Conservation (phyloP, 2,888 invertebrate genomes). For the Melanostoma scalare region DNA sequence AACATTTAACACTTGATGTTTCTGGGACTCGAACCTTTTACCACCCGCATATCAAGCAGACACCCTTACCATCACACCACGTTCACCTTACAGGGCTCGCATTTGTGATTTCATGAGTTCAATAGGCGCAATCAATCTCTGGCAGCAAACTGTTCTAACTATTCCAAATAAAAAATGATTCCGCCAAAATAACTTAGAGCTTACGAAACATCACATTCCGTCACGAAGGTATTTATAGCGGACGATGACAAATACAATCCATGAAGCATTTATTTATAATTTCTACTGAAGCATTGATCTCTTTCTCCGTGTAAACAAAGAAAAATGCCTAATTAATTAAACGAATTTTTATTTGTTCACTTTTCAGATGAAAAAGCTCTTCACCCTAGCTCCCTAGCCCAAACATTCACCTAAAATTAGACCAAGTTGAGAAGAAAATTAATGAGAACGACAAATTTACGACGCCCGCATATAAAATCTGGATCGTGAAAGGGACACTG, state of each 20-base stretch:
- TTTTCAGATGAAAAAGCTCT: conserved; percentile 36
- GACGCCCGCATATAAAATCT: conserved; percentile 38
- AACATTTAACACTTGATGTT: no score
- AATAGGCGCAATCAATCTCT: no score
- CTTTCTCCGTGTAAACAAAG: conserved; percentile 43
- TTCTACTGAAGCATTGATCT: conserved; percentile 32
- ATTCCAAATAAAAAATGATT: no score
- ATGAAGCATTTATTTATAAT: conserved; percentile 36
- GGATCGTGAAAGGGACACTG: conserved; percentile 54
- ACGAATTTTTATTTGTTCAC: conserved; percentile 49
- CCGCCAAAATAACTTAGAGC: no score
- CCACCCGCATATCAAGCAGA: no score
- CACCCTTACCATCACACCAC: no score
- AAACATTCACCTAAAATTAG: conserved; percentile 41
- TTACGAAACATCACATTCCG: no score
- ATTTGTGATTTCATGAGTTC: no score
- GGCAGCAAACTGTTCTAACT: no score
- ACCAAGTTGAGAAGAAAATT: conserved; percentile 26
- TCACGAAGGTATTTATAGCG: no score
- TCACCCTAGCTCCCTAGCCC: conserved; percentile 3
- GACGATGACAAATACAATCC: not conserved
- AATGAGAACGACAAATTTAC: conserved; percentile 71
- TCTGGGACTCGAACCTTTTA: no score
- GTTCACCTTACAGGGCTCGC: no score
- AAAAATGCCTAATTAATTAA: conserved; percentile 67